These are phyloP conservation scores for Noctuana brunneofusca DNA, from an alignment of 2,888 invertebrate species.

Conservation along the genomic window DNA sequence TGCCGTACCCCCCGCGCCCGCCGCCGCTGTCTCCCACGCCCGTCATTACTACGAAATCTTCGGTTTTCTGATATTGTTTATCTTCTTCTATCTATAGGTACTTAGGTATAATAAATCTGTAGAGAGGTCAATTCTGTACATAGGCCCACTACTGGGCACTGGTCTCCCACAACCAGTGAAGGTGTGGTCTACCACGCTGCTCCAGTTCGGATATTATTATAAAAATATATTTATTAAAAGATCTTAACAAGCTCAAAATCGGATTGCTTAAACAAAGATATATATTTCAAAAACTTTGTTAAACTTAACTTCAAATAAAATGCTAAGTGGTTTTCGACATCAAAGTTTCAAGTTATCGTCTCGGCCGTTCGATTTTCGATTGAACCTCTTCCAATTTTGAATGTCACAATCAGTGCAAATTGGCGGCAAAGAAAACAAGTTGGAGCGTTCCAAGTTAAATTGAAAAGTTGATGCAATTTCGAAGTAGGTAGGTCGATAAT, in stretches of 20 bases:
- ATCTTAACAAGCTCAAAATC: too few relatives aligned
- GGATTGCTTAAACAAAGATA: not conserved
- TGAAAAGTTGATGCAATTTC: constrained; percentile 38
- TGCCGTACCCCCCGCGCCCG: constrained; percentile 4
- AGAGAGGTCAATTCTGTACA: too few relatives aligned
- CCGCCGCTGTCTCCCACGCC: constrained; percentile 22
- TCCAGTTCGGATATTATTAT: too few relatives aligned
- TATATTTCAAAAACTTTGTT: not conserved
- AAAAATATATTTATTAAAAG: too few relatives aligned
- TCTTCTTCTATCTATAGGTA: too few relatives aligned
- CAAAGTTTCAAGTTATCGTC: constrained; percentile 7
- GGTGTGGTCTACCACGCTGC: too few relatives aligned
- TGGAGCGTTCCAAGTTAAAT: constrained; percentile 38
- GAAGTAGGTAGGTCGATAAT: constrained; percentile 10
- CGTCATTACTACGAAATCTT: constrained; percentile 26
- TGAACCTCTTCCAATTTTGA: constrained; percentile 17
- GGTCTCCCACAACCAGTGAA: too few relatives aligned
- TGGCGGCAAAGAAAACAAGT: constrained; percentile 36
- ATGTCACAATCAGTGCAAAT: constrained; percentile 16
- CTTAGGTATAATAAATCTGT: too few relatives aligned
- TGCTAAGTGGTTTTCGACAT: not conserved
- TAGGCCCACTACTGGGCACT: too few relatives aligned
- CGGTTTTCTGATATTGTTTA: constrained; percentile 19
- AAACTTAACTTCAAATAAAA: not conserved
- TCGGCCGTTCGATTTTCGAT: constrained; percentile 15